phyloP scores from a whole-genome alignment of 2,888 invertebrate species.

The Phyllotreta striolata region DNA sequence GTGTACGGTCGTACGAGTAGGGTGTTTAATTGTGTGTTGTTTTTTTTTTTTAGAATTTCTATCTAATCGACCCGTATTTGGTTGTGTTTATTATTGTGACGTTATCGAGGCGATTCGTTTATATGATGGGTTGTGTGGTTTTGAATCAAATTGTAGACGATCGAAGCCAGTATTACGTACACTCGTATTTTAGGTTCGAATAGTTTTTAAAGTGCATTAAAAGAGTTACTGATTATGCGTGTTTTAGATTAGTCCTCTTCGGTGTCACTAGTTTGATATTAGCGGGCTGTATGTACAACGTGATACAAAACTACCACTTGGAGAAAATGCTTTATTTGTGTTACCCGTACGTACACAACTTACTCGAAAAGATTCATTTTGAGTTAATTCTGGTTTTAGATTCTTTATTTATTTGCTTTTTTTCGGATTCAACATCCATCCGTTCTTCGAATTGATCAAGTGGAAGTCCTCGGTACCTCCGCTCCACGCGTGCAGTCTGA shows the following conservation, averaged over 20 bases:
- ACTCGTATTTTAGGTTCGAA: constrained; percentile 50
- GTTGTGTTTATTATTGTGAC: constrained; percentile 84
- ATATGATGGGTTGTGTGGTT: constrained; percentile 58
- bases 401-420: constrained; percentile 80
- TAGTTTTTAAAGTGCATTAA: neutral
- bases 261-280: constrained; percentile 69
- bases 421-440: constrained; percentile 80
- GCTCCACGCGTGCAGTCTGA: constrained; percentile 79
- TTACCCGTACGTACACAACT: constrained; percentile 81
- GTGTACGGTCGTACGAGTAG: too few species aligned
- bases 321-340: constrained; percentile 84
- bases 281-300: constrained; percentile 74
- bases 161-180: constrained; percentile 46
- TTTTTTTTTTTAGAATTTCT: constrained; percentile 81
- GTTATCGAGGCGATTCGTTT: constrained; percentile 80
- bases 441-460: constrained; percentile 74
- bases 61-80: constrained; percentile 90
- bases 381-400: constrained; percentile 59
- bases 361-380: neutral
- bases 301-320: constrained; percentile 77
- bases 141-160: constrained; percentile 49
- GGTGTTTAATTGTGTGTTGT: neutral
- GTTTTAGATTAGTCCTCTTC: constrained; percentile 70
- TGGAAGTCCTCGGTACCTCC: constrained; percentile 65
- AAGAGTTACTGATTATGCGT: neutral